A percentile compares a stretch with the other conserved stretches of the same genome.
These are phyloP conservation scores for Triops cancriformis DNA, from an alignment of 1,140 invertebrate genomes.

Conservation along the genomic window DNA sequence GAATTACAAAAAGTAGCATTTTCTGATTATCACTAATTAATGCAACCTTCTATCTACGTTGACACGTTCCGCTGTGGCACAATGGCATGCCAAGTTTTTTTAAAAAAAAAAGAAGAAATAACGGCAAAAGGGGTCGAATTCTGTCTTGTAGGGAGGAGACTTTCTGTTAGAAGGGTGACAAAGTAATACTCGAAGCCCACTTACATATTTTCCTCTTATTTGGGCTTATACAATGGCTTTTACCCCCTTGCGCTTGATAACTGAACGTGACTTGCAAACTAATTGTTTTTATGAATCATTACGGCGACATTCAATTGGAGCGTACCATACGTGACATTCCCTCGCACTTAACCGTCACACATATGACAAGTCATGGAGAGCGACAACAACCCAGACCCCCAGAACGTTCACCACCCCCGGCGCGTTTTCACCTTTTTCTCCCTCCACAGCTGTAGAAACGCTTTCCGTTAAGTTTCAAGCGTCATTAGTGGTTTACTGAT, in stretches of 20 bases:
- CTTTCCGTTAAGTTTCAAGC: neutral
- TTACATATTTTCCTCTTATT: neutral
- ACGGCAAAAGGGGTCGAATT: neutral
- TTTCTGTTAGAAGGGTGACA: neutral
- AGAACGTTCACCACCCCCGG: neutral
- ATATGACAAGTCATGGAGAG: neutral
- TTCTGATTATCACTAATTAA: neutral
- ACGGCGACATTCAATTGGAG: neutral
- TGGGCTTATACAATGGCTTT: neutral
- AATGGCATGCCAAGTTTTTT: neutral
- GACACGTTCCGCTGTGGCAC: neutral
- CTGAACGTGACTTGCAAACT: conserved; percentile 10
- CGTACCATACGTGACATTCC: conserved; percentile 4
- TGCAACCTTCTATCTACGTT: neutral
- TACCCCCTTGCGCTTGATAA: neutral
- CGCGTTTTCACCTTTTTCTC: neutral
- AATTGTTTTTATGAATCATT: neutral
- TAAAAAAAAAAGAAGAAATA: neutral
- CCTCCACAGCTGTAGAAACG: neutral
- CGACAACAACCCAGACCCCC: neutral
- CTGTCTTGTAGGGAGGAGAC: no score
- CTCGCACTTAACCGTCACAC: neutral
- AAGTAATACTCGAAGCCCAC: neutral
- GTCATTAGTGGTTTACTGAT: neutral
- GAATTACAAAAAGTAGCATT: neutral